These are phyloP conservation scores for Brachionus sp. DNA, from an alignment of 1,140 invertebrate genomes.

Conservation along the genomic window DNA sequence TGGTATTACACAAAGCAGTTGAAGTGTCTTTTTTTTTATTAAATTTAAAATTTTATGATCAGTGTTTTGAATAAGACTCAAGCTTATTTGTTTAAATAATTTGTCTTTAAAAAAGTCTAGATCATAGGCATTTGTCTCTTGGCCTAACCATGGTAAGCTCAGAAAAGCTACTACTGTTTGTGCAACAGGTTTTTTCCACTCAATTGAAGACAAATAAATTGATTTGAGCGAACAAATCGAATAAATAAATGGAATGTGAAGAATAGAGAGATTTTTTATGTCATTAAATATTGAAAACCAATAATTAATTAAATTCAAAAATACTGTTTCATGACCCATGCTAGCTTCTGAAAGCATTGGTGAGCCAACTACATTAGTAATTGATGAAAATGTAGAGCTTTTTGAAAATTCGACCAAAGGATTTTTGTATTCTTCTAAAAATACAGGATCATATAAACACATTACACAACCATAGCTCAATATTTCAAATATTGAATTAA, in stretches of 20 bases:
- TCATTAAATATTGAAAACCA: slow-evolving; percentile 15
- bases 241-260: slow-evolving; percentile 18
- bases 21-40: background rate
- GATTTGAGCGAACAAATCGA: background rate
- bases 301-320: background rate
- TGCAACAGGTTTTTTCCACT: background rate
- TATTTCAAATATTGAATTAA: slow-evolving; percentile 38
- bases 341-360: background rate
- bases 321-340: background rate
- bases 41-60: background rate
- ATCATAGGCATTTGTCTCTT: background rate
- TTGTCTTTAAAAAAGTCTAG: slow-evolving; percentile 39
- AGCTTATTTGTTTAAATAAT: background rate
- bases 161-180: slow-evolving; percentile 22
- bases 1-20: slow-evolving; percentile 24
- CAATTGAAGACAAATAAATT: slow-evolving; percentile 4
- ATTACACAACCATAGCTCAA: slow-evolving; percentile 24
- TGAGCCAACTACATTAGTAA: background rate
- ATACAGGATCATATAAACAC: background rate
- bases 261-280: background rate
- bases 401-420: slow-evolving; percentile 15
- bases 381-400: background rate
- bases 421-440: slow-evolving; percentile 43
- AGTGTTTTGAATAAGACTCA: slow-evolving; percentile 33
- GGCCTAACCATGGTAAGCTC: slow-evolving; percentile 32